Conservation (phyloP, 1,140 invertebrate genomes). For the Cotesia glomerata region DNA sequence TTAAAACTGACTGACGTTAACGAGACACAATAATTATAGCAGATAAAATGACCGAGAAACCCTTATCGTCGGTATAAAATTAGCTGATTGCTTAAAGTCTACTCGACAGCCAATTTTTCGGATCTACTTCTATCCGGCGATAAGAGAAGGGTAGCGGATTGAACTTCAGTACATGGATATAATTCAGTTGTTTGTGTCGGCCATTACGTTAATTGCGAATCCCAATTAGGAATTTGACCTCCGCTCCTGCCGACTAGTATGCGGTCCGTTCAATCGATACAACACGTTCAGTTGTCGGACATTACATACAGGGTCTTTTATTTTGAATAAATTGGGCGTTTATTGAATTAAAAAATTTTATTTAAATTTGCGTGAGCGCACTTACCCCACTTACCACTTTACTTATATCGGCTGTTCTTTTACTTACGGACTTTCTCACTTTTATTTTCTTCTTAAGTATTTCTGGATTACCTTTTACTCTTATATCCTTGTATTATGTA, state of each 20-base stretch:
- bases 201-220: conserved; percentile 51
- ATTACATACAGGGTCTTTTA: background rate
- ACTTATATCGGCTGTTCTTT: too few relatives aligned
- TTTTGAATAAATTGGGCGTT: background rate
- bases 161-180: conserved; percentile 32
- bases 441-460: conserved; percentile 7
- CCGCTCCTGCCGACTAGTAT: background rate
- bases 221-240: conserved; percentile 34
- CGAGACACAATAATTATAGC: too few relatives aligned
- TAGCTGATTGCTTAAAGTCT: background rate
- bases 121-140: conserved; percentile 39
- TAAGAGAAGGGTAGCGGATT: conserved; percentile 36
- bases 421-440: background rate
- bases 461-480: background rate
- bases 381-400: too few relatives aligned
- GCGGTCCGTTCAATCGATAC: background rate
- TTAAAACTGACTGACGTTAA: too few relatives aligned
- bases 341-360: too few relatives aligned
- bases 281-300: background rate
- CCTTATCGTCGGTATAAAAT: too few relatives aligned
- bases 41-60: too few relatives aligned
- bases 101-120: conserved; percentile 39
- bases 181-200: conserved; percentile 48
- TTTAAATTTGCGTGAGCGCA: too few relatives aligned
- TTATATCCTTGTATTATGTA: background rate